A percentile compares a stretch with the other conserved stretches of the same genome.
phyloP scores from a whole-genome alignment of 2,888 invertebrate genomes.

The Ligdia adustata region DNA sequence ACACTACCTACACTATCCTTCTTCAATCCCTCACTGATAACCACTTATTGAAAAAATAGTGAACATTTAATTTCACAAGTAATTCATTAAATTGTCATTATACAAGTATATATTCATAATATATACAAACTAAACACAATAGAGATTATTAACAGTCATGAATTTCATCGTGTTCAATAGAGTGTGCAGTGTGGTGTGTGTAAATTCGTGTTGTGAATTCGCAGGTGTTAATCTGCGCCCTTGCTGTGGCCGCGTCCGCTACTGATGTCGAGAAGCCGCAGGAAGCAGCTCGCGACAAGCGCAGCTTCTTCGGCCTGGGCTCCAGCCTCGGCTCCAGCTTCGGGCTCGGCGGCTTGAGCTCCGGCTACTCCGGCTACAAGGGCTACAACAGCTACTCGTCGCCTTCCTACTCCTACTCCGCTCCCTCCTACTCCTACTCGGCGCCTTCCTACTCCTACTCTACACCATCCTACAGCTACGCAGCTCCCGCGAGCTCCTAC shows the following conservation, averaged over 20 bases:
- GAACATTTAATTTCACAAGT: no score
- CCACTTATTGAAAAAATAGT: no score
- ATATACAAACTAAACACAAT: no score
- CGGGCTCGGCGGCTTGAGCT: constrained; percentile 14
- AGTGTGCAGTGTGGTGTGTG: no score
- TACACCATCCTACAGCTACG: not conserved
- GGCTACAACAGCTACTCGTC: constrained; percentile 9
- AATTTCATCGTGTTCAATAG: no score
- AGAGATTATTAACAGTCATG: no score
- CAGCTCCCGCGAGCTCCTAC: constrained; percentile 1
- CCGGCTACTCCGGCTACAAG: constrained; percentile 19
- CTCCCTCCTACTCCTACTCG: not conserved
- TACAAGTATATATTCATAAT: no score
- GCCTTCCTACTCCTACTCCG: constrained; percentile 8
- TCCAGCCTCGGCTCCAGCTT: constrained; percentile 9
- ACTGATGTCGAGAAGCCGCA: constrained; percentile 9
- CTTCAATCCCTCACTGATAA: no score
- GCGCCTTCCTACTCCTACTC: not conserved
- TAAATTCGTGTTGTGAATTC: constrained; percentile 17
- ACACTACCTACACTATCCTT: no score
- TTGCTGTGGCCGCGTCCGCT: constrained; percentile 40
- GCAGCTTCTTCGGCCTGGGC: constrained; percentile 46
- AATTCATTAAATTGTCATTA: no score
- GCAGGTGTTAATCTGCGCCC: constrained; percentile 41
- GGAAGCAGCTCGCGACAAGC: constrained; percentile 46